Conservation (phyloP, 2,888 invertebrate species). For the Boloria euphrosyne region DNA sequence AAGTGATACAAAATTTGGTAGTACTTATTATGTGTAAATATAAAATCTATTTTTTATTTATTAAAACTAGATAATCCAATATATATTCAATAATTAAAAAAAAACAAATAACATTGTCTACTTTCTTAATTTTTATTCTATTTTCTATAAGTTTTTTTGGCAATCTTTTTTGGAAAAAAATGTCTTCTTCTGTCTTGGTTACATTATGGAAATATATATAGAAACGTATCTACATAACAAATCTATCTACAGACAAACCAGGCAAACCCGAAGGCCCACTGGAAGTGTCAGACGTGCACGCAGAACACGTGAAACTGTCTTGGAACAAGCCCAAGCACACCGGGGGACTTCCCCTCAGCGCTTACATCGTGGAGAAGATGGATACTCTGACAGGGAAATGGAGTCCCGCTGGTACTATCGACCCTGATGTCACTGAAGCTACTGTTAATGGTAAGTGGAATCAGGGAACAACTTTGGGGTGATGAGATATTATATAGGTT, state of each 20-base stretch:
- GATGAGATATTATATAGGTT: too few relatives aligned
- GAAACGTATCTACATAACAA: neutral
- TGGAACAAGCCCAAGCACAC: conserved; percentile 99
- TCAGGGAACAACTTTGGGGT: neutral
- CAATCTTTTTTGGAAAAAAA: too few relatives aligned
- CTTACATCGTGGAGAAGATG: conserved; percentile 97
- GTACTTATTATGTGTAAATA: too few relatives aligned
- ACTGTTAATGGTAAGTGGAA: conserved; percentile 84
- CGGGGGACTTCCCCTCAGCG: conserved; percentile 94
- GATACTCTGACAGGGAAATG: conserved; percentile 93
- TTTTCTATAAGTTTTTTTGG: too few relatives aligned
- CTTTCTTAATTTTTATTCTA: too few relatives aligned
- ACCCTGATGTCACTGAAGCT: conserved; percentile 91
- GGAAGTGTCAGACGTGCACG: conserved; percentile 94
- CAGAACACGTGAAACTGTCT: conserved; percentile 95
- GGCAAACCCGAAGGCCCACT: conserved; percentile 95
- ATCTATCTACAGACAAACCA: conserved; percentile 85
- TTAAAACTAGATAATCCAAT: too few relatives aligned
- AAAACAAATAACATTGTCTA: too few relatives aligned
- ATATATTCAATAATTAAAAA: too few relatives aligned
- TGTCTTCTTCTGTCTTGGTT: too few relatives aligned
- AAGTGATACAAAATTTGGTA: too few relatives aligned
- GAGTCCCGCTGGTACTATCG: conserved; percentile 92
- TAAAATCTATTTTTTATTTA: too few relatives aligned
- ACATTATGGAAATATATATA: too few relatives aligned